Evolutionary conservation across 2,888 invertebrate genomes (phyloP), one percentile per base, ranked within the genome.

Genomic region (Liposcelis brunnea): DNA sequence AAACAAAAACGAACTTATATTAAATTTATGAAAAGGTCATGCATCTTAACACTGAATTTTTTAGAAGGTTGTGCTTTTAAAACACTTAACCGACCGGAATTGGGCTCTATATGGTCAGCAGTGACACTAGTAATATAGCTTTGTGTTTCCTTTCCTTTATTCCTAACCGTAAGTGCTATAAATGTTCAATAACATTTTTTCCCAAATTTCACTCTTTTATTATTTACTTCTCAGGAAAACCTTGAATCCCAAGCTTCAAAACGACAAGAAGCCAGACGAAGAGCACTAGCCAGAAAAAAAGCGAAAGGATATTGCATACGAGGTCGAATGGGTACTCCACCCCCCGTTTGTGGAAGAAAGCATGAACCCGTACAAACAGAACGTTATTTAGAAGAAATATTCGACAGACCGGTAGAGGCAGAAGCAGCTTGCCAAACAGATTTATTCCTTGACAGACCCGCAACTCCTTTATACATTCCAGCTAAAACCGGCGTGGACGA

Each of bases 291-390:
- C 1, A 70, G 82, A 52, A 77, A 80, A 57, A 74, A 79, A 50
- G 76, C 70, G 40, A 75, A 70, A 64, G 71, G 69, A 52, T 75
- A 67, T 57, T 69, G 61, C 55, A 66, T 66, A 7, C 61, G 64
- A 49, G 52, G 26, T 19, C 64, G 74, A 26, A 69, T 76, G 45
- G 74, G 72, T 49, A 77, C 82, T 12, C 84, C 84, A 49, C 84
- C 83, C 34, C 78, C 83, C 11, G 80, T 87, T 33, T 74, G 77
- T 45, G 90, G 89, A 18, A 72, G 91, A 50, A 75, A 77, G 44
- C 89, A 90, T 66, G 85, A 82, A 55, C 78, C 79, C 50, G 75
- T 91, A 37, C 93, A 94, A 69, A 93, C 93, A 1, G 91, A 93
- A 52, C 69, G 76, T 55, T 90, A 82, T 60, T 71, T 93, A 47